A percentile compares a stretch with the other conserved stretches of the same genome.
These are phyloP conservation scores for Philaethria dido DNA, from an alignment of 2,888 invertebrate species.

Conservation along the genomic window DNA sequence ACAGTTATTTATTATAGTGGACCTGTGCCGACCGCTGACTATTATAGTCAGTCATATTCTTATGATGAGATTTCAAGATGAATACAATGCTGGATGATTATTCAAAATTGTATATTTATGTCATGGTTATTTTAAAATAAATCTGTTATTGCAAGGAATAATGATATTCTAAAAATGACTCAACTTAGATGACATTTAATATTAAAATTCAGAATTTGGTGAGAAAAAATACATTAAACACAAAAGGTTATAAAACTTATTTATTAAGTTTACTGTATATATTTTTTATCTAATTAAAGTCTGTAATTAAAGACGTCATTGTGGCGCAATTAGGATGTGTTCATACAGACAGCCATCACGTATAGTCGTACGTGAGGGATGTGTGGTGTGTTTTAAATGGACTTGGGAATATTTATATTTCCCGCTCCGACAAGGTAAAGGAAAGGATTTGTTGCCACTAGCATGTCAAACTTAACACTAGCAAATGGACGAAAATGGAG, in stretches of 20 bases:
- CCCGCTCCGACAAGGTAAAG: too few species aligned
- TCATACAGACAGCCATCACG: background rate
- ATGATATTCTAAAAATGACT: too few species aligned
- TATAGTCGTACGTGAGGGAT: background rate
- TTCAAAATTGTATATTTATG: constrained; percentile 23
- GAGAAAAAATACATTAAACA: background rate
- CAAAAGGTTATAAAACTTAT: constrained; percentile 5
- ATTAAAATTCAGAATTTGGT: too few species aligned
- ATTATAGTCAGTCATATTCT: constrained; percentile 24
- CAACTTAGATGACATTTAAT: too few species aligned
- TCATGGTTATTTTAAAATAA: constrained; percentile 4
- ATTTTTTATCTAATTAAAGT: background rate
- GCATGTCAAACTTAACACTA: too few species aligned
- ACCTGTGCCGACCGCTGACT: constrained; percentile 23
- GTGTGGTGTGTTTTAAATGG: too few species aligned
- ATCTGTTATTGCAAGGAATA: background rate
- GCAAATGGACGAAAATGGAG: too few species aligned
- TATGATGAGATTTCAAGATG: constrained; percentile 17
- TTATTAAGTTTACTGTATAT: background rate
- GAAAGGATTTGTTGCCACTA: too few species aligned
- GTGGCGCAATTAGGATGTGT: background rate
- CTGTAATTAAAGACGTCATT: background rate
- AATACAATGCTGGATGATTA: constrained; percentile 11
- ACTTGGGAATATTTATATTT: too few species aligned
- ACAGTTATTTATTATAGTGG: constrained; percentile 52